Evolutionary conservation across 53 echinoderm and acorn worm species (phyloP), one percentile per base, ranked within the genome.

Genomic region (Echinometra lucunter): DNA sequence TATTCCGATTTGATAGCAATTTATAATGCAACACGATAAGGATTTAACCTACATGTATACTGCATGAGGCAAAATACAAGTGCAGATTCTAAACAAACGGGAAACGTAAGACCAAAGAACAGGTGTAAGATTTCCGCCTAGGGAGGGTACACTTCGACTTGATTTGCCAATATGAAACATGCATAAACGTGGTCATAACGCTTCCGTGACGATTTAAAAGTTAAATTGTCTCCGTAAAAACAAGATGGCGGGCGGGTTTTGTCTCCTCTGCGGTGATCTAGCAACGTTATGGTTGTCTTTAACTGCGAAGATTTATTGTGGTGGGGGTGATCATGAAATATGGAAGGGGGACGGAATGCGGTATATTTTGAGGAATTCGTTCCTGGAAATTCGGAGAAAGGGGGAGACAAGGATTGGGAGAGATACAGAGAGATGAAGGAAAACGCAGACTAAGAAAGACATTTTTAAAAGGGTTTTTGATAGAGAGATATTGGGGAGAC

Each of bases 171-270:
- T 85, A 85, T 85, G 85, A 85, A 85, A 28, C 85, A 85, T 85
- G 85, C 85, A 85, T 53, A 85, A 85, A 85, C 11, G 85, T 49
- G 85, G 85, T 53, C 85, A 85, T 85, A 85, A 49, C 85, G 85
- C 85, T 47, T 85, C 85, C 85, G 28, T 85, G 85, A 47, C 30
- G 44, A 85, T 85, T 85, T 85, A 85, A 85, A 85, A 85, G 85
- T 85, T 49, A 85, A 49, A 85, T 85, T 47, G 85, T 85, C 49
- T 47, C 49, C 85, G n/a, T n/a, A 85, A 47, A 85, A 44, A 40
- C 0, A 28, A 85, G 49, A 85, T 44, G 23, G 85, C 49, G 0
- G 81, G 8, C 10, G 0, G 13, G 85, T 44, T 81, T 81, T 81
- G 81, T 78, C 78, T 38, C 78, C 42, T 38, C 21, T 18, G 78